These are phyloP conservation scores for Kryptopterus vitreolus DNA, from an alignment of 2,797 vertebrate genomes.

Conservation along the genomic window DNA sequence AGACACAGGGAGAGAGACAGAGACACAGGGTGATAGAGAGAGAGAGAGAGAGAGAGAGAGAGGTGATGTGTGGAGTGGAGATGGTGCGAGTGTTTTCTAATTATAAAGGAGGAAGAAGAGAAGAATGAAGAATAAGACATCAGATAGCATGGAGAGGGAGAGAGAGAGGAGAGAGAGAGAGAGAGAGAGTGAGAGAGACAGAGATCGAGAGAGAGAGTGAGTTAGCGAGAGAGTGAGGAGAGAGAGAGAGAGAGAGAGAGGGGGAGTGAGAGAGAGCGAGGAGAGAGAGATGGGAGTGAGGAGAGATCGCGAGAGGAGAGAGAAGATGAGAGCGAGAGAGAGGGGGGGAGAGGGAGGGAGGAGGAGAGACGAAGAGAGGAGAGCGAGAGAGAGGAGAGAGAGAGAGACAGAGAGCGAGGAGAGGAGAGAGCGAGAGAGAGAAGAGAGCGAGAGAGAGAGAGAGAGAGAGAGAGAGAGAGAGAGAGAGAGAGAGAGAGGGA, in stretches of 20 bases:
- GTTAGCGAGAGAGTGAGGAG: constrained; percentile 8
- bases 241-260: too few relatives aligned
- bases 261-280: too few relatives aligned
- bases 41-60: constrained; percentile 24
- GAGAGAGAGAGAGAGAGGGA: constrained; percentile 11
- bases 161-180: constrained; percentile 10
- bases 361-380: too few relatives aligned
- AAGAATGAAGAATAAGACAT: constrained; percentile 14
- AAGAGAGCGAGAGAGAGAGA: neutral
- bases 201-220: constrained; percentile 7
- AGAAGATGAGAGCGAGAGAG: too few relatives aligned
- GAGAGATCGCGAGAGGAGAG: too few relatives aligned
- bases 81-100: neutral
- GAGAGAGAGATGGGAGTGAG: too few relatives aligned
- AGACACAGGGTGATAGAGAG: constrained; percentile 14
- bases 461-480: neutral
- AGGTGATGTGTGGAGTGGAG: neutral
- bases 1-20: neutral
- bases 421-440: constrained; percentile 5
- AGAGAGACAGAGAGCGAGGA: too few relatives aligned
- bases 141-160: constrained; percentile 18
- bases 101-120: neutral
- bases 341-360: too few relatives aligned
- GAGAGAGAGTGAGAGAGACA: neutral
- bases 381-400: too few relatives aligned